These are phyloP conservation scores for Ormyrus rosae DNA, from an alignment of 2,888 invertebrate genomes.

Conservation along the genomic window DNA sequence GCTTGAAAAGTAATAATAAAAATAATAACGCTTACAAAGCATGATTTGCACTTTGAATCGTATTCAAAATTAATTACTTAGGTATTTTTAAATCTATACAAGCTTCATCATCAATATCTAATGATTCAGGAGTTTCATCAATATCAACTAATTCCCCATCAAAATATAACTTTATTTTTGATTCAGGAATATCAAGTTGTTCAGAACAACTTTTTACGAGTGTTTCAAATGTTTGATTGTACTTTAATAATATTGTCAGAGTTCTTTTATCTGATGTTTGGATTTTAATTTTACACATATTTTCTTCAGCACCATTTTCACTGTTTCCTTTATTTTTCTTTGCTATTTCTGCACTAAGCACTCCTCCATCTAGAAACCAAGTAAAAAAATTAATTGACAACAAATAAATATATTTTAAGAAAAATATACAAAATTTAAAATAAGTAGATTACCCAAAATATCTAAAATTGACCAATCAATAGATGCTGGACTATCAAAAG, in stretches of 20 bases:
- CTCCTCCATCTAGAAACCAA: conserved; percentile 65
- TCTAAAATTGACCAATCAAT: conserved; percentile 67
- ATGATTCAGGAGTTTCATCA: conserved; percentile 67
- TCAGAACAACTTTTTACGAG: conserved; percentile 63
- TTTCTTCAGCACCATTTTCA: conserved; percentile 28
- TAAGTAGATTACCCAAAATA: conserved; percentile 65
- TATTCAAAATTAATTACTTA: conserved; percentile 29
- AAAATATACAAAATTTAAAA: not conserved
- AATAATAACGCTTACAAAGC: no score
- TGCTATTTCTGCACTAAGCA: conserved; percentile 59
- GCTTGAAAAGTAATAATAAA: no score
- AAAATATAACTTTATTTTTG: conserved; percentile 67
- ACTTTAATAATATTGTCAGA: conserved; percentile 61
- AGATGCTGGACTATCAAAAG: conserved; percentile 67
- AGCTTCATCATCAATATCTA: conserved; percentile 70
- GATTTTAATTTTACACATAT: conserved; percentile 67
- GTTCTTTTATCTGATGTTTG: conserved; percentile 65
- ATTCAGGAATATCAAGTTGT: conserved; percentile 61
- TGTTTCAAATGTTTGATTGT: conserved; percentile 61
- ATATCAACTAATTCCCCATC: conserved; percentile 67
- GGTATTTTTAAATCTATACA: conserved; percentile 67
- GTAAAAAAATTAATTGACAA: conserved; percentile 6
- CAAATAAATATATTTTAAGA: not conserved
- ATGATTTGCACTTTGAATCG: conserved; percentile 1
- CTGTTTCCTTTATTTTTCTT: conserved; percentile 40